Evolutionary conservation across 2,888 invertebrate species (phyloP).

Genomic region (Diplazon laetatorius): DNA sequence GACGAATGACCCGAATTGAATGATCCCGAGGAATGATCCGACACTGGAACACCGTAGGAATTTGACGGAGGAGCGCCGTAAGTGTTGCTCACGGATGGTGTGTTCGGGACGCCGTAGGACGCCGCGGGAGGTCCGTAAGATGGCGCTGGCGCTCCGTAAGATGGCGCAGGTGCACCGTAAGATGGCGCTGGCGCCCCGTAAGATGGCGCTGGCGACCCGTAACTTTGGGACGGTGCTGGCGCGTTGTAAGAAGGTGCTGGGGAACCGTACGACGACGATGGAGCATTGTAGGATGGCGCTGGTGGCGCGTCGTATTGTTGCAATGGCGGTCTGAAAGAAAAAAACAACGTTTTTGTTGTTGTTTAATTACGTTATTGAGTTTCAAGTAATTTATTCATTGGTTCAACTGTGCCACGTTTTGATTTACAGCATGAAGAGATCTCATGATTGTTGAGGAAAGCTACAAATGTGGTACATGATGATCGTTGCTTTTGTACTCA

Average conservation of each 20-base stretch:
- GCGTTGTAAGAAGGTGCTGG: constrained; percentile 61
- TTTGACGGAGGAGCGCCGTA: constrained; percentile 55
- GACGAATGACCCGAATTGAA: constrained; percentile 33
- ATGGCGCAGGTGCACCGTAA: constrained; percentile 69
- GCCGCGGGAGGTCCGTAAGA: constrained; percentile 62
- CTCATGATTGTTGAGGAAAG: constrained; percentile 15
- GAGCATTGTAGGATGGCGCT: constrained; percentile 54
- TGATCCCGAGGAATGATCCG: constrained; percentile 32
- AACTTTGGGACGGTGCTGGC: constrained; percentile 58
- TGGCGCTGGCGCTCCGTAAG: constrained; percentile 60
- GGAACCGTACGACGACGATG: constrained; percentile 54
- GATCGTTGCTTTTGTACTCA: constrained; percentile 68
- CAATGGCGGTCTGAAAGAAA: constrained; percentile 69
- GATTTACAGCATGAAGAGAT: constrained; percentile 1
- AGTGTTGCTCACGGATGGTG: constrained; percentile 41
- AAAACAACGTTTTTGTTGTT: background rate
- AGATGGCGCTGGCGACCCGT: constrained; percentile 56
- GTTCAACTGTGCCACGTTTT: too few relatives aligned
- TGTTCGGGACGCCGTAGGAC: constrained; percentile 70
- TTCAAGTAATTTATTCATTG: too few relatives aligned
- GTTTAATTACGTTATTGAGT: too few relatives aligned
- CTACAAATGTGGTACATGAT: constrained; percentile 19
- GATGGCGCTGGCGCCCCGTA: constrained; percentile 65
- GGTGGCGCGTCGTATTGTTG: constrained; percentile 68
- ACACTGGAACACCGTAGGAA: constrained; percentile 61